phyloP scores from a whole-genome alignment of 23 tunicate genomes.

The Diplosoma virens region DNA sequence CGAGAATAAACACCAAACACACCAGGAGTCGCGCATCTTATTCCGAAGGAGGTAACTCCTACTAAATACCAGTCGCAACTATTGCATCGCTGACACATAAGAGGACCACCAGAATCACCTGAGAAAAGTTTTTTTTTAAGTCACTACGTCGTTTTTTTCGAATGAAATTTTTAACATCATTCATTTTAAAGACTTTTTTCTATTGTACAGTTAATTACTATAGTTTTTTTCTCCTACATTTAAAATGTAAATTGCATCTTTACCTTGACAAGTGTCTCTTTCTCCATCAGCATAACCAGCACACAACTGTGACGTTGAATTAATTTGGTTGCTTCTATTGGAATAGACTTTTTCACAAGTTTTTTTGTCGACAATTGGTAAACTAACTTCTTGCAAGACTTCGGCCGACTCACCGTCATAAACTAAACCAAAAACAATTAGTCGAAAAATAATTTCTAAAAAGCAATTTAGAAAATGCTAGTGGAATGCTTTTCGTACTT shows the following conservation, averaged over 20 bases:
- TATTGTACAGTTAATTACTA: too few relatives aligned
- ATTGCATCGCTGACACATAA: constrained; percentile 46
- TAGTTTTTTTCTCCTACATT: too few relatives aligned
- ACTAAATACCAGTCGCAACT: constrained; percentile 42
- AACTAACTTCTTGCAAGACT: constrained; percentile 27
- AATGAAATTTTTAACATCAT: too few relatives aligned
- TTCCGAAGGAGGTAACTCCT: constrained; percentile 52
- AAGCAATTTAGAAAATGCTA: too few relatives aligned
- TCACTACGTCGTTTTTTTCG: too few relatives aligned
- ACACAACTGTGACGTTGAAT: constrained; percentile 28
- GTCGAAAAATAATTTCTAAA: too few relatives aligned
- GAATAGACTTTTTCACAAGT: constrained; percentile 32
- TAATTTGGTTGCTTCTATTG: not conserved
- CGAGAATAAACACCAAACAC: constrained; percentile 53
- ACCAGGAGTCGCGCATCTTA: constrained; percentile 46
- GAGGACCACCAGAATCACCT: constrained; percentile 81
- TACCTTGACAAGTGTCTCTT: constrained; percentile 66
- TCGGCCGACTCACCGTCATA: constrained; percentile 9
- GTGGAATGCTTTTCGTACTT: constrained; percentile 6
- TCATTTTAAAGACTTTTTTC: too few relatives aligned
- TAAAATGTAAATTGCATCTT: not conserved
- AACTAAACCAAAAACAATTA: not conserved
- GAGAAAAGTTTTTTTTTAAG: too few relatives aligned
- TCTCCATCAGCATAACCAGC: constrained; percentile 54
- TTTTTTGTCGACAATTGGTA: constrained; percentile 36